These are phyloP conservation scores for Aradophagus sp. DNA, from an alignment of 1,140 invertebrate species.

Conservation along the genomic window DNA sequence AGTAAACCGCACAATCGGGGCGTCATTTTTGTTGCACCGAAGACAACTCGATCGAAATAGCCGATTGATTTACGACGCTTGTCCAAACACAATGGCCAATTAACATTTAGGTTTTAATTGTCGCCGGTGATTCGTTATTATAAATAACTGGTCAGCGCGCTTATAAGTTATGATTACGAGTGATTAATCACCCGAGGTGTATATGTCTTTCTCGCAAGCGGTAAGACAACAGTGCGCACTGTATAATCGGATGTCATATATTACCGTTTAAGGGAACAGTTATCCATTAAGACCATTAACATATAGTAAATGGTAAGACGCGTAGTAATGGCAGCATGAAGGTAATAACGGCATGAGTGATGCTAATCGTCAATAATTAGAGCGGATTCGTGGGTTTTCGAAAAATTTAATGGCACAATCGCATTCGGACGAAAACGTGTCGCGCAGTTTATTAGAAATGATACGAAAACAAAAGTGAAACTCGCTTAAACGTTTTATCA, in stretches of 20 bases:
- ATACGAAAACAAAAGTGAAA: too few species aligned
- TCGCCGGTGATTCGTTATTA: constrained; percentile 34
- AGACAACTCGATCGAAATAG: constrained; percentile 1
- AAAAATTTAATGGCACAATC: too few species aligned
- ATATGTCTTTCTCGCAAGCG: constrained; percentile 36
- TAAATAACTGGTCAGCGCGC: constrained; percentile 28
- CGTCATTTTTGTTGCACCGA: too few species aligned
- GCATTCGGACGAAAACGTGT: too few species aligned
- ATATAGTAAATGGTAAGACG: constrained; percentile 22
- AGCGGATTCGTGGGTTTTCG: too few species aligned
- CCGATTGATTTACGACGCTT: constrained; percentile 26
- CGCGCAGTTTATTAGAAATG: too few species aligned
- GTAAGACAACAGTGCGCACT: constrained; percentile 21
- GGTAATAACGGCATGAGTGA: constrained; percentile 12
- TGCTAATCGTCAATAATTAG: constrained; percentile 20
- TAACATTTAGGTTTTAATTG: constrained; percentile 42
- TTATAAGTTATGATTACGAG: constrained; percentile 24
- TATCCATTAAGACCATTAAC: constrained; percentile 42
- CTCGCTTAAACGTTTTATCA: too few species aligned
- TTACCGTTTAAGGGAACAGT: constrained; percentile 34
- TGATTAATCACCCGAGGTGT: constrained; percentile 38
- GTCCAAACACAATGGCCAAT: constrained; percentile 24
- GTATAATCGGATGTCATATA: constrained; percentile 35
- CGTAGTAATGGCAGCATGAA: too few species aligned
- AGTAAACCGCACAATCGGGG: too few species aligned